Evolutionary conservation across 2,888 invertebrate species (phyloP).

Genomic region (Temnothorax ravouxi): DNA sequence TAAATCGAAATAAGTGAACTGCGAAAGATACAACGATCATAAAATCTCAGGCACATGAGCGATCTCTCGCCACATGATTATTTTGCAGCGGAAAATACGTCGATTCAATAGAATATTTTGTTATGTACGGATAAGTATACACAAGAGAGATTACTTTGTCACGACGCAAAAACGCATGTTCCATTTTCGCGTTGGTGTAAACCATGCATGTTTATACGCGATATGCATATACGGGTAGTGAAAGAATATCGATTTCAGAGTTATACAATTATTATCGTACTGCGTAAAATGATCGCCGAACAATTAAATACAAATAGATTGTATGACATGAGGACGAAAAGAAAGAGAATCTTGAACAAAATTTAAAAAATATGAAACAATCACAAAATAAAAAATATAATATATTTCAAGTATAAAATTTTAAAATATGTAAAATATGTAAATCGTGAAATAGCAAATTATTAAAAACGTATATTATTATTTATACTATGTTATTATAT

Average conservation of each 20-base stretch:
- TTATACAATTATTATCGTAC: not conserved
- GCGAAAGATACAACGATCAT: conserved; percentile 24
- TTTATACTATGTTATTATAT: not conserved
- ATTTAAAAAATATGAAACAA: not conserved
- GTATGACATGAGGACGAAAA: not conserved
- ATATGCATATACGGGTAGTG: not conserved
- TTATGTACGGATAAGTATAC: not conserved
- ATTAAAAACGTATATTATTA: not conserved
- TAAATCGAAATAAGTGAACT: conserved; percentile 41
- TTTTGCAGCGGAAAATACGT: not conserved
- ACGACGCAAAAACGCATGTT: not conserved
- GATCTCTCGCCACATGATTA: not conserved
- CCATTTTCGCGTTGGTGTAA: not conserved
- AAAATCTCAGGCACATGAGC: not conserved
- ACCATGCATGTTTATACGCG: not conserved
- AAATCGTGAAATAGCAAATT: not conserved
- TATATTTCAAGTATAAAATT: not conserved
- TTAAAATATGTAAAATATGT: not conserved
- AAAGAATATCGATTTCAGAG: not conserved
- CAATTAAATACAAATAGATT: conserved; percentile 11
- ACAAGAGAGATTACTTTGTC: conserved; percentile 12
- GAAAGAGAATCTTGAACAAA: not conserved
- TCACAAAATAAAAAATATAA: not conserved
- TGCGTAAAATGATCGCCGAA: not conserved
- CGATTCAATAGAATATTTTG: not conserved